A percentile compares a stretch with the other conserved stretches of the same genome.
Conservation (phyloP, 1,140 invertebrate genomes). For the Paraescarpia echinospica region DNA sequence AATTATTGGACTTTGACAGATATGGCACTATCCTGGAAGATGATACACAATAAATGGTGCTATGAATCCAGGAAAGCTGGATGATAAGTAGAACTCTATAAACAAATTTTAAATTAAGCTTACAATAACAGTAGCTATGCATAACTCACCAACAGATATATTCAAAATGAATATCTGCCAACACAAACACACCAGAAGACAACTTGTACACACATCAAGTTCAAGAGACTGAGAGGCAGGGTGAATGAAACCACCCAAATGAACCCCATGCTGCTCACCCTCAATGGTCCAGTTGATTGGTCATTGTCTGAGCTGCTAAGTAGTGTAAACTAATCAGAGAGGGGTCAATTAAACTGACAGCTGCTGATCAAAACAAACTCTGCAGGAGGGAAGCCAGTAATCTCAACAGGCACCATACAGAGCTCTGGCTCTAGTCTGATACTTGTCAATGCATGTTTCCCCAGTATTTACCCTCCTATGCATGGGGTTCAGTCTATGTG, state of each 20-base stretch:
- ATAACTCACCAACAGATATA: not conserved
- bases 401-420: not conserved
- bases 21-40: not conserved
- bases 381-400: not conserved
- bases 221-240: not conserved
- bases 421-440: not conserved
- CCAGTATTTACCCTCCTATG: not conserved
- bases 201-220: not conserved
- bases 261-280: not conserved
- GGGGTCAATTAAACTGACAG: not conserved
- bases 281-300: not conserved
- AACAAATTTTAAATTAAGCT: not conserved
- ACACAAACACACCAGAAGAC: not conserved
- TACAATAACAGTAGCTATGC: not conserved
- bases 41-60: not conserved
- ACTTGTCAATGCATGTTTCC: not conserved
- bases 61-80: not conserved
- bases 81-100: not conserved
- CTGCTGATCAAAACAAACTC: not conserved
- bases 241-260: not conserved
- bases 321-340: not conserved
- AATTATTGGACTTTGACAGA: no score
- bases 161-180: not conserved
- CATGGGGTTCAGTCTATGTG: no score
- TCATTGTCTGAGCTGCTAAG: not conserved